A percentile compares a stretch with the other conserved stretches of the same genome.
Evolutionary conservation across 2,113 vertebrate genomes (phyloP).

Genomic region (Cyprinodon variegatus): DNA sequence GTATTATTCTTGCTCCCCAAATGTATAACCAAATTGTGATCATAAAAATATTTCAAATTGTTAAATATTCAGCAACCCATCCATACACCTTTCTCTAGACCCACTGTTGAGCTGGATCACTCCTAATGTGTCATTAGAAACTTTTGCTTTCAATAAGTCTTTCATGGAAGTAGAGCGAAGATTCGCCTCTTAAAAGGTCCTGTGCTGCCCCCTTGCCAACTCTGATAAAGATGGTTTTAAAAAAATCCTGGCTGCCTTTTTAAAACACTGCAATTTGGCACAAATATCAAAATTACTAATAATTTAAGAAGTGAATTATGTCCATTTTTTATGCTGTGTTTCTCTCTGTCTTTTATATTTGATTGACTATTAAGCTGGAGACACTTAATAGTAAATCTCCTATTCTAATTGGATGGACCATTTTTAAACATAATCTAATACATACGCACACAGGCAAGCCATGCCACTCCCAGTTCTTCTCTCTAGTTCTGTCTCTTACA

Average conservation of each 20-base stretch:
- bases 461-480: neutral
- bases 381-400: constrained; percentile 70
- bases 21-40: constrained; percentile 24
- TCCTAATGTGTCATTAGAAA: constrained; percentile 41
- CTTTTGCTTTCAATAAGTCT: constrained; percentile 25
- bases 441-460: neutral
- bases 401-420: constrained; percentile 71
- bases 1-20: constrained; percentile 18
- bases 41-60: constrained; percentile 41
- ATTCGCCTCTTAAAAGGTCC: constrained; percentile 51
- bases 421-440: constrained; percentile 44
- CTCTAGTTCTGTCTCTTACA: constrained; percentile 34
- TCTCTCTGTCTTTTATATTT: constrained; percentile 6
- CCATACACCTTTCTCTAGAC: constrained; percentile 22
- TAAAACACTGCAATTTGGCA: neutral
- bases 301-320: neutral
- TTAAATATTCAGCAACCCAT: constrained; percentile 31
- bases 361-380: constrained; percentile 18
- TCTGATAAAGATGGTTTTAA: constrained; percentile 6
- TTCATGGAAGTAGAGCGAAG: constrained; percentile 26
- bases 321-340: constrained; percentile 12
- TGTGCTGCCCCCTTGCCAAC: constrained; percentile 50
- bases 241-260: constrained; percentile 3
- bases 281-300: constrained; percentile 8
- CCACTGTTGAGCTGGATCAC: constrained; percentile 18